phyloP scores from a whole-genome alignment of 2,797 vertebrate species.

The Typhlichthys subterraneus region DNA sequence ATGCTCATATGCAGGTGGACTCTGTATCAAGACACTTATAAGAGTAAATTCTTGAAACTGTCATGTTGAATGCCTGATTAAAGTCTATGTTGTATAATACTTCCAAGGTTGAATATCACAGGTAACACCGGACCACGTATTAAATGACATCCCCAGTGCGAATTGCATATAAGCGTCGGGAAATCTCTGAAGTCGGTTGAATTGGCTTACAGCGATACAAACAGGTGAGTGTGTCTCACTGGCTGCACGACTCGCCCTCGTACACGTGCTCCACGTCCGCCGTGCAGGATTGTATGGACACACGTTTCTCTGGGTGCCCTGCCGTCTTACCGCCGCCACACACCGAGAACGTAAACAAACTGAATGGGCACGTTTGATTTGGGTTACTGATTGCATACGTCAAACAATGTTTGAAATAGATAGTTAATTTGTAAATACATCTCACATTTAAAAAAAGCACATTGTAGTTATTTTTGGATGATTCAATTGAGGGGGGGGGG shows the following conservation, averaged over 20 bases:
- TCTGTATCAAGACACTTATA: conserved; percentile 18
- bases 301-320: conserved; percentile 9
- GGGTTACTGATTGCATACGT: conserved; percentile 5
- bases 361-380: not conserved
- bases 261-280: conserved; percentile 11
- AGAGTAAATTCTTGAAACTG: conserved; percentile 8
- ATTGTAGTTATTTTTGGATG: not conserved
- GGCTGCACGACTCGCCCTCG: conserved; percentile 46
- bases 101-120: too few species aligned
- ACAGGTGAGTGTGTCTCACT: conserved; percentile 61
- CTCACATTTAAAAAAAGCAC: too few species aligned
- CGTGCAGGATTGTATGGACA: conserved; percentile 1
- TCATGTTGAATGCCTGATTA: conserved; percentile 20
- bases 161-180: conserved; percentile 62
- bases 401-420: conserved; percentile 1
- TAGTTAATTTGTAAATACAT: too few species aligned
- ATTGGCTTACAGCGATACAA: conserved; percentile 73
- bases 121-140: not conserved
- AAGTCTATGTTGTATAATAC: too few species aligned
- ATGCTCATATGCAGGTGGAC: conserved; percentile 47
- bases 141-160: conserved; percentile 42
- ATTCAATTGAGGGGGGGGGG: not conserved
- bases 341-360: conserved; percentile 7
- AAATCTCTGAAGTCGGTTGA: conserved; percentile 69
- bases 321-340: not conserved